Conservation (phyloP, 2,888 invertebrate genomes). For the Calliphora vomitoria region DNA sequence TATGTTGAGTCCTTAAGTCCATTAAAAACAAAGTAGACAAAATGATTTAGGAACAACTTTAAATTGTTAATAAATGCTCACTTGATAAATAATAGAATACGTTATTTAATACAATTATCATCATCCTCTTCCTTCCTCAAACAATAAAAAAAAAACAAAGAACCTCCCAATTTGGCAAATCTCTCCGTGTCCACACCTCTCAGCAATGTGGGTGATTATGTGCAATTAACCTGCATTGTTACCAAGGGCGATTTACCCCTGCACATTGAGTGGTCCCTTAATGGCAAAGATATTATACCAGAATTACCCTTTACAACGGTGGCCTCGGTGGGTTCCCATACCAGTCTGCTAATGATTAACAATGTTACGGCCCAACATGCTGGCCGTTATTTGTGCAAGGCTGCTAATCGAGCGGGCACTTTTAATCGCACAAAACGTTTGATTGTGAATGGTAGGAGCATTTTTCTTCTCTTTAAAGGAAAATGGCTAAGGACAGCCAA, state of each 20-base stretch:
- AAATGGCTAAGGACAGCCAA: slow-evolving; percentile 28
- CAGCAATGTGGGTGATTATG: slow-evolving; percentile 87
- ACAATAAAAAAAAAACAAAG: slow-evolving; percentile 78
- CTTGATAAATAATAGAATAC: too few relatives aligned
- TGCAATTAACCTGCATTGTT: slow-evolving; percentile 93
- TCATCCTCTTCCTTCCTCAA: slow-evolving; percentile 29
- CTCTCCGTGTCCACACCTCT: slow-evolving; percentile 82
- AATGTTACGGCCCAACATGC: slow-evolving; percentile 87
- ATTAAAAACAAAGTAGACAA: too few relatives aligned
- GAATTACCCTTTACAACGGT: slow-evolving; percentile 79
- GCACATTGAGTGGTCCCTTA: slow-evolving; percentile 87
- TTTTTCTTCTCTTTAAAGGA: neutral
- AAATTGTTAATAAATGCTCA: too few relatives aligned
- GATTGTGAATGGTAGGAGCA: slow-evolving; percentile 86
- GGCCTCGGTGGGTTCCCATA: slow-evolving; percentile 82
- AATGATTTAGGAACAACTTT: too few relatives aligned
- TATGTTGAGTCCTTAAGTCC: neutral
- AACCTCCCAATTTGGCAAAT: slow-evolving; percentile 81
- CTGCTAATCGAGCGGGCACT: slow-evolving; percentile 86
- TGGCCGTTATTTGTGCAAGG: slow-evolving; percentile 87
- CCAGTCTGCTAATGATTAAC: slow-evolving; percentile 87
- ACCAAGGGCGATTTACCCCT: slow-evolving; percentile 90
- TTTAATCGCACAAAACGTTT: slow-evolving; percentile 85
- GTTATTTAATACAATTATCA: too few relatives aligned
- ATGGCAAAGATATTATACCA: slow-evolving; percentile 76